Percentiles rank a stretch among this genome's conserved stretches.
These are phyloP conservation scores for Sphaerophoria taeniata DNA, from an alignment of 2,888 invertebrate genomes.

Conservation along the genomic window DNA sequence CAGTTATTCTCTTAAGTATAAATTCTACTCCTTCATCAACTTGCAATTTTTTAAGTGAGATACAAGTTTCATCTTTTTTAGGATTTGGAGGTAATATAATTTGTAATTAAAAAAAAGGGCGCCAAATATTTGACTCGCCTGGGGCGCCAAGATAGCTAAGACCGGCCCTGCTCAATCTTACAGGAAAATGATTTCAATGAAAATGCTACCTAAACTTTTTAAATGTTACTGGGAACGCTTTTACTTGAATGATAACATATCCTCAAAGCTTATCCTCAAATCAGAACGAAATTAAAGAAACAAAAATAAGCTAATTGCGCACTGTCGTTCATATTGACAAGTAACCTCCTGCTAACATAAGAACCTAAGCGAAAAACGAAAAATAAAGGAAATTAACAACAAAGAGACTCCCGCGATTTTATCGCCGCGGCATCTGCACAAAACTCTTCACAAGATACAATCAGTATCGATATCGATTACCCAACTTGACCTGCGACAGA, in stretches of 20 bases:
- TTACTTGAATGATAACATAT: background rate
- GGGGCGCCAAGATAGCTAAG: no score
- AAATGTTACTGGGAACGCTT: background rate
- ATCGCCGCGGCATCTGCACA: slow-evolving; percentile 64
- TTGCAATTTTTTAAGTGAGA: no score
- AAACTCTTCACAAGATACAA: slow-evolving; percentile 56
- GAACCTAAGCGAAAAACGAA: slow-evolving; percentile 27
- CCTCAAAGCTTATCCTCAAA: slow-evolving; percentile 6
- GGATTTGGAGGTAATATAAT: no score
- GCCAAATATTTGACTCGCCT: no score
- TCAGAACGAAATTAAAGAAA: background rate
- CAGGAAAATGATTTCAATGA: no score
- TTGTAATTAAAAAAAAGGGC: no score
- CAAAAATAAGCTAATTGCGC: slow-evolving; percentile 39
- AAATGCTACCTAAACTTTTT: no score
- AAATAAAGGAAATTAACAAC: slow-evolving; percentile 5
- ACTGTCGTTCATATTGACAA: slow-evolving; percentile 47
- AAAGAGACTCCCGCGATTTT: slow-evolving; percentile 58
- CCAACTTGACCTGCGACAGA: slow-evolving; percentile 52
- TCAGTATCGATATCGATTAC: slow-evolving; percentile 61
- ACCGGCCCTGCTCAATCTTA: no score
- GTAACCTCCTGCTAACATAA: slow-evolving; percentile 39
- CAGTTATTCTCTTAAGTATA: no score
- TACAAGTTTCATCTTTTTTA: no score
- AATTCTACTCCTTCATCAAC: no score